phyloP scores from a whole-genome alignment of 2,888 invertebrate species.

The Rotaria magnacalcarata region DNA sequence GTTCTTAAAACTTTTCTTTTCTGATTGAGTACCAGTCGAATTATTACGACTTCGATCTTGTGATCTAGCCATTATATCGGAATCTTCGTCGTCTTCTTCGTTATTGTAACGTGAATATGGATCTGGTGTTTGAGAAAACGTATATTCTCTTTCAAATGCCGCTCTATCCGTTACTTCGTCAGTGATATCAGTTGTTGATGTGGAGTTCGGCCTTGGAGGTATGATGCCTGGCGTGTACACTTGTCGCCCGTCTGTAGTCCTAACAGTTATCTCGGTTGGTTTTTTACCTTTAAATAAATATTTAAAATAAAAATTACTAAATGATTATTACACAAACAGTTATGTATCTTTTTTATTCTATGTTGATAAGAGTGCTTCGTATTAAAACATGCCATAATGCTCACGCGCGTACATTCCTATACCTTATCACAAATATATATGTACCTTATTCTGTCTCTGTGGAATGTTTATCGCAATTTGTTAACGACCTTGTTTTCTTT shows the following conservation, averaged over 20 bases:
- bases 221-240: neutral
- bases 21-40: neutral
- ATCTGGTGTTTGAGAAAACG: neutral
- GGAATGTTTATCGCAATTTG: neutral
- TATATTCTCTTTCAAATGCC: neutral
- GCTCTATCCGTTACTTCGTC: neutral
- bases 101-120: neutral
- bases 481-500: neutral
- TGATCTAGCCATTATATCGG: neutral
- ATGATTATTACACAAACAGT: neutral
- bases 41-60: neutral
- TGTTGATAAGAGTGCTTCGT: neutral
- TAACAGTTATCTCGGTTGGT: neutral
- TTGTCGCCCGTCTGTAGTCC: neutral
- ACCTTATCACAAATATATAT: neutral
- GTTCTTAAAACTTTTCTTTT: neutral
- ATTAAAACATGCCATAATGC: neutral
- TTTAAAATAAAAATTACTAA: neutral
- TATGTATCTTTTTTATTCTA: neutral
- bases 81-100: neutral
- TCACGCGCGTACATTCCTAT: neutral
- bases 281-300: conserved; percentile 18
- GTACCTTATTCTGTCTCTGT: neutral
- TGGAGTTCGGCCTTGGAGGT: neutral
- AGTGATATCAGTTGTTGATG: neutral